Percentiles rank a stretch among this genome's conserved stretches.
Evolutionary conservation across 1,140 invertebrate species (phyloP).

Genomic region (Schlechtendalia chinensis): DNA sequence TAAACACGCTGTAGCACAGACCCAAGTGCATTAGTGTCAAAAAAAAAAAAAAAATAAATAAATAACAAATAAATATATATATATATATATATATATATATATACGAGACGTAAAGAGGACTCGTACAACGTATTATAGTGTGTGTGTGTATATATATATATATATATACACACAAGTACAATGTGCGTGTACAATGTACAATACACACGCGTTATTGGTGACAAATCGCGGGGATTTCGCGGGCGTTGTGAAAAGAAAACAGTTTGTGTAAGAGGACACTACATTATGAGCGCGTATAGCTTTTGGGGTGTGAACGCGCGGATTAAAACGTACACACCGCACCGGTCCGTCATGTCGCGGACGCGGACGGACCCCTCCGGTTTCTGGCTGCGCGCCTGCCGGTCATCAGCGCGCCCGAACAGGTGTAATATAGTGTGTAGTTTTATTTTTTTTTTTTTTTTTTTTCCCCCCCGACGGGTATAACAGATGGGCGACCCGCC

Average conservation of each 20-base stretch:
- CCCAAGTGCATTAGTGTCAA: not conserved
- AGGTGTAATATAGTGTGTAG: slow-evolving; percentile 34
- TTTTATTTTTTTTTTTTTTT: not conserved
- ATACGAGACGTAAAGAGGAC: not conserved
- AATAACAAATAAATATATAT: not conserved
- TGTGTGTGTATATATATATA: no score
- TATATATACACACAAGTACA: no score
- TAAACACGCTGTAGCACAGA: no score
- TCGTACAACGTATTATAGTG: no score
- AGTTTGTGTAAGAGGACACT: slow-evolving; percentile 49
- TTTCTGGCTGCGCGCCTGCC: not conserved
- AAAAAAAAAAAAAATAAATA: no score
- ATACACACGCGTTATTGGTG: not conserved
- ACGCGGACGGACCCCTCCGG: not conserved
- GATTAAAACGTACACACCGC: slow-evolving; percentile 28
- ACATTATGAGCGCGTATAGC: not conserved
- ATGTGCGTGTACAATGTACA: no score
- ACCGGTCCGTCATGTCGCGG: not conserved
- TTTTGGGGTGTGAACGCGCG: slow-evolving; percentile 28
- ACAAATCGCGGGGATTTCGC: slow-evolving; percentile 43
- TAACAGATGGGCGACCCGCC: slow-evolving; percentile 36
- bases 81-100: not conserved
- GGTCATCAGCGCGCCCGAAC: slow-evolving; percentile 10
- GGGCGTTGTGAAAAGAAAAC: slow-evolving; percentile 40
- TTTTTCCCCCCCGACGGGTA: not conserved